Evolutionary conservation across 2,797 vertebrate species (phyloP).

Genomic region (Fringilla coelebs): DNA sequence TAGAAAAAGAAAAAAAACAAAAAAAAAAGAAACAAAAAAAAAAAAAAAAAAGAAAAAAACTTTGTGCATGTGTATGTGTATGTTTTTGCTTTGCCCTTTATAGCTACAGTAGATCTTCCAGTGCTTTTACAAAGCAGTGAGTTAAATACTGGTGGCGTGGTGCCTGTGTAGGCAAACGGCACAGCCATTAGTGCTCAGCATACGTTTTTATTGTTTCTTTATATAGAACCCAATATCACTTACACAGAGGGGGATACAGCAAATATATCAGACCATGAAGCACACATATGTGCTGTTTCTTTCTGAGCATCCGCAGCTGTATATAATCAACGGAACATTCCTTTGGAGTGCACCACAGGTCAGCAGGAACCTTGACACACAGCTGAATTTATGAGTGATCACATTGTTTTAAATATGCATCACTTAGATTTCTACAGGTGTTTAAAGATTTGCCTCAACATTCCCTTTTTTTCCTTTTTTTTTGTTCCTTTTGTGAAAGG

Average conservation of each 20-base stretch:
- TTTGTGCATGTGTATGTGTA: neutral
- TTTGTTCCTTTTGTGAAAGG: neutral
- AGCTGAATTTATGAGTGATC: slow-evolving; percentile 54
- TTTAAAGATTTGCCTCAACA: slow-evolving; percentile 42
- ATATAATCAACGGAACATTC: slow-evolving; percentile 57
- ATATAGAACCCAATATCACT: slow-evolving; percentile 46
- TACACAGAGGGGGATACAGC: slow-evolving; percentile 40
- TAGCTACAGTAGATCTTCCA: neutral
- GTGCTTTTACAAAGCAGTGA: neutral
- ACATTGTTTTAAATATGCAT: slow-evolving; percentile 68
- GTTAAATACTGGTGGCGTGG: neutral
- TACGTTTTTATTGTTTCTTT: slow-evolving; percentile 27
- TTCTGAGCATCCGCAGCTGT: slow-evolving; percentile 42
- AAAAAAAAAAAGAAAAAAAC: neutral
- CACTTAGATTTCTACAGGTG: slow-evolving; percentile 63
- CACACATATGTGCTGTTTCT: slow-evolving; percentile 36
- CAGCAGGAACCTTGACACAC: slow-evolving; percentile 69
- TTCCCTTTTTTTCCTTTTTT: neutral
- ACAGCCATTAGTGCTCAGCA: slow-evolving; percentile 16
- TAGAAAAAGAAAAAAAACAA: neutral
- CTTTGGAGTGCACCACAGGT: slow-evolving; percentile 48
- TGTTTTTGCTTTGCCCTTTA: neutral
- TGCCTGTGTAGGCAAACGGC: neutral
- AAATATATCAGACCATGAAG: slow-evolving; percentile 40
- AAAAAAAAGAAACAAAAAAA: too few species aligned